Conservation (phyloP, 2,888 invertebrate genomes). For the Calliscelio sp. region DNA sequence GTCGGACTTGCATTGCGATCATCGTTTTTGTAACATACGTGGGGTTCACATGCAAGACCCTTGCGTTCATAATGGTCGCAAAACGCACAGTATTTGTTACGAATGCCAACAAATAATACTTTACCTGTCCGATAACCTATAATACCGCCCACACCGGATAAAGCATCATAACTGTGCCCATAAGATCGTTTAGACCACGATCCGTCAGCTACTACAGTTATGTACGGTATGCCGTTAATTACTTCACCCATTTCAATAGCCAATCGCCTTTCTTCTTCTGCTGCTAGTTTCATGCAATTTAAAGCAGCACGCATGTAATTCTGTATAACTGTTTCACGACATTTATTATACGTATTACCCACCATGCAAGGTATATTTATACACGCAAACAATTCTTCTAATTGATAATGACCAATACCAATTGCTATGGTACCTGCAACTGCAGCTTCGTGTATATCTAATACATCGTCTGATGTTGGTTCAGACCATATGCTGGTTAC, state of each 20-base stretch:
- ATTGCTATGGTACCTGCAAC: too few relatives aligned
- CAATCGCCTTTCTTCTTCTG: constrained; percentile 44
- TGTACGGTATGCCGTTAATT: constrained; percentile 21
- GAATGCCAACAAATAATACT: constrained; percentile 59
- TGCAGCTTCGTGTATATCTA: too few relatives aligned
- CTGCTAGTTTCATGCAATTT: constrained; percentile 41
- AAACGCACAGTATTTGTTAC: too few relatives aligned
- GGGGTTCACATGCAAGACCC: constrained; percentile 6
- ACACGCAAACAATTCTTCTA: constrained; percentile 53
- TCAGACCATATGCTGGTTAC: too few relatives aligned
- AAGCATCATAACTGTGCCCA: too few relatives aligned
- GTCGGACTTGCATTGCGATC: constrained; percentile 49
- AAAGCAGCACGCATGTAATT: constrained; percentile 8
- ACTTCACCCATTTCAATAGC: constrained; percentile 52
- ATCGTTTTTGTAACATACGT: constrained; percentile 76
- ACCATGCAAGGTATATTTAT: constrained; percentile 52
- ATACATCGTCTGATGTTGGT: too few relatives aligned
- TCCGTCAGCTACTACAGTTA: constrained; percentile 60
- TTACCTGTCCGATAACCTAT: constrained; percentile 65
- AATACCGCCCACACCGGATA: constrained; percentile 58
- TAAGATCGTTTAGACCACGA: constrained; percentile 66
- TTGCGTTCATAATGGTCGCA: too few relatives aligned
- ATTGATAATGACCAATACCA: constrained; percentile 53
- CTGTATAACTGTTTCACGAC: neutral
- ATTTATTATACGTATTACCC: constrained; percentile 33